Percentiles rank a stretch among this genome's conserved stretches.
phyloP scores from a whole-genome alignment of 2,797 vertebrate genomes.

The Rhinatrema bivittatum region DNA sequence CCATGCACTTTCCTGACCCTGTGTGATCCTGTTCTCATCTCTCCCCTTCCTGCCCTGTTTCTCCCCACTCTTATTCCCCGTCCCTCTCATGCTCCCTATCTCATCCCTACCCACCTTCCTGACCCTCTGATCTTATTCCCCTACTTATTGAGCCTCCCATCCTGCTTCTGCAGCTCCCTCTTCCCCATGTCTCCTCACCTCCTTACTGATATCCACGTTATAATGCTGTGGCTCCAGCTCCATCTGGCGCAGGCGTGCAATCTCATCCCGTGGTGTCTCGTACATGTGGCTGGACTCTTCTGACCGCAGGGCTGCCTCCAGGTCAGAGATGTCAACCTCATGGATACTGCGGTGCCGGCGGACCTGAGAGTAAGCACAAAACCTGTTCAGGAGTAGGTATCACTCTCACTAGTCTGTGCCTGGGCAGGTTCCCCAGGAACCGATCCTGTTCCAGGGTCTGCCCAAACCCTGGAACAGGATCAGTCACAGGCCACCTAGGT shows the following conservation, averaged over 20 bases:
- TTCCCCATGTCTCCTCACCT: no score
- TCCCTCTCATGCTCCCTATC: neutral
- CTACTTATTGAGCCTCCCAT: no score
- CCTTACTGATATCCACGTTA: constrained; percentile 67
- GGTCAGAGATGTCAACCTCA: constrained; percentile 88
- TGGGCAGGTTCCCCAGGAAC: rapidly evolving
- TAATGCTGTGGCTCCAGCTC: constrained; percentile 74
- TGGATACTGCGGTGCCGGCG: constrained; percentile 82
- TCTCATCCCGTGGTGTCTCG: constrained; percentile 85
- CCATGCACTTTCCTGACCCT: neutral
- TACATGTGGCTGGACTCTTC: constrained; percentile 57
- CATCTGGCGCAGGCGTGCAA: constrained; percentile 77
- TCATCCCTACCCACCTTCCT: neutral
- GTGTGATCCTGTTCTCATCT: neutral
- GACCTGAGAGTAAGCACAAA: no score
- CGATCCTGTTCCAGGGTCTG: neutral
- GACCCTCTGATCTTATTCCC: neutral
- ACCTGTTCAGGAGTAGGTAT: no score
- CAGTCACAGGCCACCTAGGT: no score
- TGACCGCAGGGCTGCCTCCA: constrained; percentile 79
- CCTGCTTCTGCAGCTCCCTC: no score
- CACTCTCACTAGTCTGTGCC: neutral
- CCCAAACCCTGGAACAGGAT: rapidly evolving
- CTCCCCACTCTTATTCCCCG: no score
- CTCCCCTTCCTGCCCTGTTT: neutral